These are phyloP conservation scores for human DNA, from an alignment of 2,113 vertebrate genomes.

Conservation along the genomic window DNA sequence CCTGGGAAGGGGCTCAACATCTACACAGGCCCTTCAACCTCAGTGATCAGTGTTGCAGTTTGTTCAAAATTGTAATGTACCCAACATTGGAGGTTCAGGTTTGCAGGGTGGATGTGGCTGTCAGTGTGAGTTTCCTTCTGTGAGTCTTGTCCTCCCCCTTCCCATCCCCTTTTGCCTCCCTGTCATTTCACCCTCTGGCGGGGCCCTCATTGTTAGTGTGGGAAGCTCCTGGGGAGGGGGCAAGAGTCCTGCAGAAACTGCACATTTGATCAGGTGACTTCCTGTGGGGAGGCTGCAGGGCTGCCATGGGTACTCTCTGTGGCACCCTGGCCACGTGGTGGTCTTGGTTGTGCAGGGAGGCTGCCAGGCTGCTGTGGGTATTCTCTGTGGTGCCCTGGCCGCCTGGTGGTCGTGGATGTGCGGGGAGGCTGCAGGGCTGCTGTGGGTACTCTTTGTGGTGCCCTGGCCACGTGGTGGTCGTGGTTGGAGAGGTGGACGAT, in stretches of 20 bases:
- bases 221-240: background rate
- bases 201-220: background rate
- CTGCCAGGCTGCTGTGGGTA: too few species aligned
- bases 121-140: background rate
- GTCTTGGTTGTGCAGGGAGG: too few species aligned
- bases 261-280: background rate
- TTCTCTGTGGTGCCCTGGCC: too few species aligned
- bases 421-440: too few species aligned
- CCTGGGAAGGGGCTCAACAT: background rate
- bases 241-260: background rate
- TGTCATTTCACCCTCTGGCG: background rate
- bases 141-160: too few species aligned
- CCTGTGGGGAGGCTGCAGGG: background rate
- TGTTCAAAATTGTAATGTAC: background rate
- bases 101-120: background rate
- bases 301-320: too few species aligned
- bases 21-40: rapidly evolving
- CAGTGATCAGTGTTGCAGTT: background rate
- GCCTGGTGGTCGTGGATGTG: too few species aligned
- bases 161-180: background rate
- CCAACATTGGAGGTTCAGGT: background rate
- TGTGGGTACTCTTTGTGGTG: background rate
- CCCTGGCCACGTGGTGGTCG: rapidly evolving
- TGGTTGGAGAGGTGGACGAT: background rate
- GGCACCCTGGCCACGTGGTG: too few species aligned